phyloP scores from a whole-genome alignment of 2,113 vertebrate species.

The Sebastes fasciatus region DNA sequence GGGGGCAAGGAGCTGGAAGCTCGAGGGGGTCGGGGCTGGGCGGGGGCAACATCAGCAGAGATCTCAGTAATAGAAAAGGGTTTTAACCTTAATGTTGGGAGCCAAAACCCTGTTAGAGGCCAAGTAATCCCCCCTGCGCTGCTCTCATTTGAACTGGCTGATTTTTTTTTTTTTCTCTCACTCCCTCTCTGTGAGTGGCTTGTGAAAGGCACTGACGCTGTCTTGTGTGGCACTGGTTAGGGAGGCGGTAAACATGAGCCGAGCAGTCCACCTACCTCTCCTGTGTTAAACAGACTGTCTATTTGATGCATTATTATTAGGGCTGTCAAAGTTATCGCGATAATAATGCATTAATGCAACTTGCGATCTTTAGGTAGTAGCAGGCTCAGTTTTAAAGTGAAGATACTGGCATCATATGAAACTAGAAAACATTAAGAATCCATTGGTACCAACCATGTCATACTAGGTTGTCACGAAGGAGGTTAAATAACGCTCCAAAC shows the following conservation, averaged over 20 bases:
- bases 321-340: too few species aligned
- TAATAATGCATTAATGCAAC: too few species aligned
- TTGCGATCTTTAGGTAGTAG: too few species aligned
- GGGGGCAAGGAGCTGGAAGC: conserved; percentile 79
- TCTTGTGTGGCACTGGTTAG: conserved; percentile 39
- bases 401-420: too few species aligned
- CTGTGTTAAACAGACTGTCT: too few species aligned
- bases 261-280: neutral
- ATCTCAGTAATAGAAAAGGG: conserved; percentile 86
- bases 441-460: too few species aligned
- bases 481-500: too few species aligned
- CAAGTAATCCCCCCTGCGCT: conserved; percentile 82
- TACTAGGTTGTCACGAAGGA: too few species aligned
- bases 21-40: conserved; percentile 67
- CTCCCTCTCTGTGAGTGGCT: conserved; percentile 29
- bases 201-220: conserved; percentile 41
- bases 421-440: too few species aligned
- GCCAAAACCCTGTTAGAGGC: conserved; percentile 86
- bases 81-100: conserved; percentile 88
- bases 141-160: conserved; percentile 80
- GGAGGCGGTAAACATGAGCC: conserved; percentile 25
- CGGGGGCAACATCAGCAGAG: conserved; percentile 80
- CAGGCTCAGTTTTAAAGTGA: too few species aligned
- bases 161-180: conserved; percentile 39
- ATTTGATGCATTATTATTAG: neutral